phyloP scores from a whole-genome alignment of 2,797 vertebrate genomes.

The Petrocephalus schoutedeni region DNA sequence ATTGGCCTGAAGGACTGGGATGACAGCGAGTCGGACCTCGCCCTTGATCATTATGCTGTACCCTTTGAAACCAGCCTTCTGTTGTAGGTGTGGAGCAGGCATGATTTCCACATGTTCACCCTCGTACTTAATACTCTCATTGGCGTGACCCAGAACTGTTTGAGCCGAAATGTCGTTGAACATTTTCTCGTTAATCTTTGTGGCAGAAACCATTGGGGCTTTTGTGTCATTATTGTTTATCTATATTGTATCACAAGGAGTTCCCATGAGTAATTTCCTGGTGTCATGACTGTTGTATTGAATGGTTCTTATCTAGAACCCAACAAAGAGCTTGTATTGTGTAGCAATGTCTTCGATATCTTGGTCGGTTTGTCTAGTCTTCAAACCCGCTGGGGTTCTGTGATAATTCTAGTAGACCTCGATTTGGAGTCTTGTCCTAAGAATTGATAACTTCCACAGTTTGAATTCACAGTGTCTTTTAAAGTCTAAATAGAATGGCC shows the following conservation, averaged over 20 bases:
- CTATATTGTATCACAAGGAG: not conserved
- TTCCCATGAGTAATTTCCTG: not conserved
- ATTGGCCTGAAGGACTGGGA: not conserved
- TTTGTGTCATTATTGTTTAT: not conserved
- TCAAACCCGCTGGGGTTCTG: not conserved
- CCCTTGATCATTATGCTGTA: not conserved
- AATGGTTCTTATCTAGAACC: conserved; percentile 9
- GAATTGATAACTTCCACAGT: not conserved
- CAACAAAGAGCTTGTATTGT: not conserved
- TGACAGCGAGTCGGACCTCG: not conserved
- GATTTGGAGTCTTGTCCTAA: not conserved
- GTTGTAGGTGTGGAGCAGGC: not conserved
- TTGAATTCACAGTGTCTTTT: not conserved
- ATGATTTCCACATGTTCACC: not conserved
- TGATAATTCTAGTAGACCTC: not conserved
- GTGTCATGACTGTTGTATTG: not conserved
- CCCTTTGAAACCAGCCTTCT: not conserved
- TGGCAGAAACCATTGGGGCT: not conserved
- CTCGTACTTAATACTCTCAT: not conserved
- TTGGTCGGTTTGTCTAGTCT: not conserved
- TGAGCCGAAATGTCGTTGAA: not conserved
- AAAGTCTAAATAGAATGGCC: not conserved
- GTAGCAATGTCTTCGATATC: not conserved
- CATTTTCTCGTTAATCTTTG: not conserved
- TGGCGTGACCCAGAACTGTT: not conserved